Evolutionary conservation across 2,797 vertebrate species (phyloP), one percentile per base, ranked within the genome.

Genomic region (Lates japonicus): DNA sequence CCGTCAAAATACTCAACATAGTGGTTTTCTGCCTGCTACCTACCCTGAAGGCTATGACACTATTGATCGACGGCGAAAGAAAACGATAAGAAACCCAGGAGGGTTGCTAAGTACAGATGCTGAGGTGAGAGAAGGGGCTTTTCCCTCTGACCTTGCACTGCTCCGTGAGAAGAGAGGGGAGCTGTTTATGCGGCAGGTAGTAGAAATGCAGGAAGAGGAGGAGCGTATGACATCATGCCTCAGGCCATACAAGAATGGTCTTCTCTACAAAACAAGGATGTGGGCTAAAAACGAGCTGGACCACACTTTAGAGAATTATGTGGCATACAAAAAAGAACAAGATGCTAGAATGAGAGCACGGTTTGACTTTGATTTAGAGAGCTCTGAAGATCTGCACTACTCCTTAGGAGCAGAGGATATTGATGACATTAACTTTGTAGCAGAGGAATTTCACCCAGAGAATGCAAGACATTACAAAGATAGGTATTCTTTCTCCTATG

Each of bases 21-120:
- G 92, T 62, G 71, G 85, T 67, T 70, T 88, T 78, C 52, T 87
- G 58, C 92, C 95, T 42, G 84, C 93, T 46, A 92, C 93, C 71
- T 98, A 97, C 90, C 97, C 97, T 51, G 94, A 96, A 78, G 94
- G 96, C 75, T 98, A 98, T 64, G 93, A 97, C 76, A 97, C 97
- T 16, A 96, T 97, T 80, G 97, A 97, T 68, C 94, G 96, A 58
- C 95, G 96, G 77, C 94, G 95, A 64, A 97, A 93, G 83, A 98
- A 96, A 93, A 97, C 92, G 82, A 82, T 90, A 16, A 87, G 92
- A 22, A 89, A 95, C 66, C 92, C 84, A 17, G 83, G 82, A 31
- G 91, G 81, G 37, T 66, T 91, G 75, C 60, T 86, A 35, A 78
- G 76, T 46, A 33, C 37, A 33, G 81, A 86, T 54, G 39, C 37